These are phyloP conservation scores for Chitala chitala DNA, from an alignment of 2,113 vertebrate genomes.

Conservation along the genomic window DNA sequence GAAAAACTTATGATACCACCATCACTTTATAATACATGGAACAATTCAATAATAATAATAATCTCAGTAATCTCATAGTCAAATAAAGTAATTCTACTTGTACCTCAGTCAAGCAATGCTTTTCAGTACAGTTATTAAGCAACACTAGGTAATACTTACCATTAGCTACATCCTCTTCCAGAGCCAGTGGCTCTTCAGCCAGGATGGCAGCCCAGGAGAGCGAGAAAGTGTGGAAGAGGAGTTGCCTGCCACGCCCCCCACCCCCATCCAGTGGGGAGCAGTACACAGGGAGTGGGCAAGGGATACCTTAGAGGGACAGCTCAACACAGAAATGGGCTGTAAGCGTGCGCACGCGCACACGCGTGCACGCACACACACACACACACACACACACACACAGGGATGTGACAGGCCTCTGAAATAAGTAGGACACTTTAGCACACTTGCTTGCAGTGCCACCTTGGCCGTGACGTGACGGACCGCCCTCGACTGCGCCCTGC, in stretches of 20 bases:
- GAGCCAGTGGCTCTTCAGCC: neutral
- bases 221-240: neutral
- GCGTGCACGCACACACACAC: no score
- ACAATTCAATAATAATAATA: neutral
- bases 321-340: conserved; percentile 22
- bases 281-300: neutral
- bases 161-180: conserved; percentile 35
- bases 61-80: neutral
- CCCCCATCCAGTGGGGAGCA: neutral
- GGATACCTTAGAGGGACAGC: neutral
- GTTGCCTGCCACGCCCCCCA: neutral
- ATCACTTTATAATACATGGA: no score
- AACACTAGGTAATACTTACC: conserved; percentile 25
- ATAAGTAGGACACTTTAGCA: conserved; percentile 24
- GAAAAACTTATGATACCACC: no score
- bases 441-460: conserved; percentile 10
- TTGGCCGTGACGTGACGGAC: conserved; percentile 6
- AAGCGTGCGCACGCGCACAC: no score
- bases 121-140: neutral
- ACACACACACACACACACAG: no score
- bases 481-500: conserved; percentile 8
- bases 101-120: neutral
- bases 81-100: neutral
- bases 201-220: neutral
- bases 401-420: conserved; percentile 9